phyloP scores from a whole-genome alignment of 2,888 invertebrate genomes.

The Papilio gigon region DNA sequence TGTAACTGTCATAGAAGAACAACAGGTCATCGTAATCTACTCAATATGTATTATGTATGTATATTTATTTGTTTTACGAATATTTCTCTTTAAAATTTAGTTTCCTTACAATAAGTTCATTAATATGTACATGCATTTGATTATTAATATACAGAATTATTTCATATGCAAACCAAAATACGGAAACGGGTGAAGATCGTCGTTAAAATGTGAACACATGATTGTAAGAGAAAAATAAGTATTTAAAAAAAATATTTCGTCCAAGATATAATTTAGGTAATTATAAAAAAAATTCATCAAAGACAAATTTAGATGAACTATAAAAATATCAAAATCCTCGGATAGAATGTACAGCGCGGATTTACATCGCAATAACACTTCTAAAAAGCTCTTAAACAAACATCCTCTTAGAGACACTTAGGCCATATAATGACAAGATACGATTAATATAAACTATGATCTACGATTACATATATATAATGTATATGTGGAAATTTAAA shows the following conservation, averaged over 20 bases:
- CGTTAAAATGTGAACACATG: neutral
- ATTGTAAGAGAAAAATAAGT: conserved; percentile 18
- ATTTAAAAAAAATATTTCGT: conserved; percentile 4
- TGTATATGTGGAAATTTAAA: conserved; percentile 1
- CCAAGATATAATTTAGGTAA: conserved; percentile 15
- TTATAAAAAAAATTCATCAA: conserved; percentile 18
- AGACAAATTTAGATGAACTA: conserved; percentile 24
- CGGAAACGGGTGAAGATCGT: neutral
- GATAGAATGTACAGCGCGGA: conserved; percentile 18
- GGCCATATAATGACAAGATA: conserved; percentile 23
- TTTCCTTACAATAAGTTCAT: conserved; percentile 3
- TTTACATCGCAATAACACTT: conserved; percentile 21
- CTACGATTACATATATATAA: conserved; percentile 5
- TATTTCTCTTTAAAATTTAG: neutral
- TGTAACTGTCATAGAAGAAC: conserved; percentile 22
- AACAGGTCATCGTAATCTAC: conserved; percentile 14
- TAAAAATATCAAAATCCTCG: conserved; percentile 26
- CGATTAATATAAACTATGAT: conserved; percentile 11
- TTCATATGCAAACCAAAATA: neutral
- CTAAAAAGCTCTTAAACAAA: conserved; percentile 33
- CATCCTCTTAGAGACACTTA: conserved; percentile 24
- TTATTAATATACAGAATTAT: conserved; percentile 1
- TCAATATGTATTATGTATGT: conserved; percentile 5
- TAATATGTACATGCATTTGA: conserved; percentile 18
- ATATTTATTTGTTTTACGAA: neutral